Conservation (phyloP, 2,888 invertebrate species). For the Rosalia funebris region DNA sequence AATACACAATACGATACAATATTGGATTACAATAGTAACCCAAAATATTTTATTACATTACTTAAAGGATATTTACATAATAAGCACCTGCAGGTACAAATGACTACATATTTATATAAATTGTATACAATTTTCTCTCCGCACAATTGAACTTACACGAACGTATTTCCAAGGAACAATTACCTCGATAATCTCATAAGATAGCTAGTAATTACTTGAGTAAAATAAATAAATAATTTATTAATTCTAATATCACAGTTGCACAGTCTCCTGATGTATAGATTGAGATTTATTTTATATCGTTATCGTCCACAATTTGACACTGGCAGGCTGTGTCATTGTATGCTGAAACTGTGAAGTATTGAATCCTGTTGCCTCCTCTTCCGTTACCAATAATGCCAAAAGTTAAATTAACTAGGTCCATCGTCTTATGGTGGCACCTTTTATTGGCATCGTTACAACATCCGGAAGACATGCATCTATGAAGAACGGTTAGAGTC, state of each 20-base stretch:
- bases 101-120: too few relatives aligned
- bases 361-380: neutral
- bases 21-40: too few relatives aligned
- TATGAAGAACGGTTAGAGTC: slow-evolving; percentile 14
- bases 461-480: slow-evolving; percentile 22
- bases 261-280: neutral
- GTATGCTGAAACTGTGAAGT: neutral
- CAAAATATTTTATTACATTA: too few relatives aligned
- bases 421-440: neutral
- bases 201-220: too few relatives aligned
- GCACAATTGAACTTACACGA: too few relatives aligned
- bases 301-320: neutral
- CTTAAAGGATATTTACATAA: too few relatives aligned
- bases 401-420: slow-evolving; percentile 1
- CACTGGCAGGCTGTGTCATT: slow-evolving; percentile 8
- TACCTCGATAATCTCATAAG: too few relatives aligned
- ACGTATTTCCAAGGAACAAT: too few relatives aligned
- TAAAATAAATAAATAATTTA: slow-evolving; percentile 14
- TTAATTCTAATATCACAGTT: slow-evolving; percentile 12
- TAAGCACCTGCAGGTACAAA: too few relatives aligned
- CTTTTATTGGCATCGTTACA: slow-evolving; percentile 3
- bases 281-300: neutral
- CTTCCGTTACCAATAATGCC: neutral
- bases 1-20: too few relatives aligned
- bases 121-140: too few relatives aligned